phyloP scores from a whole-genome alignment of 2,113 vertebrate genomes.

The Prolemur simus region DNA sequence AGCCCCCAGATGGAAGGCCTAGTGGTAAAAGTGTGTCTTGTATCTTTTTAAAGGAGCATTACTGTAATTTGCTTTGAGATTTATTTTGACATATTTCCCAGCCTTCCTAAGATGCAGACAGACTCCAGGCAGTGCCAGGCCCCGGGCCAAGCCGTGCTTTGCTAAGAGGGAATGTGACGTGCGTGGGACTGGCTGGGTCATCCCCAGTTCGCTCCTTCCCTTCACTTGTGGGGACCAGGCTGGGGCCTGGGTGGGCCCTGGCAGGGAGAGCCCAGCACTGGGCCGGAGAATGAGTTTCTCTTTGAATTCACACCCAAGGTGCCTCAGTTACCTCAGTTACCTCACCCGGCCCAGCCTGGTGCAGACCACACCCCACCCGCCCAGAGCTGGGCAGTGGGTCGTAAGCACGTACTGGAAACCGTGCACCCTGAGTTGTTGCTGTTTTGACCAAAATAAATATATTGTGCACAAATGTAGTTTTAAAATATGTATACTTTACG shows the following conservation, averaged over 20 bases:
- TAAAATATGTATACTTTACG: neutral
- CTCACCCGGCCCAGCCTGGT: rapidly evolving
- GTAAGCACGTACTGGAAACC: rapidly evolving
- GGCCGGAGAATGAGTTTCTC: neutral
- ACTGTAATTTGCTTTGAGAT: neutral
- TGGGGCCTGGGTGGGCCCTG: neutral
- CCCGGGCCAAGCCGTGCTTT: rapidly evolving
- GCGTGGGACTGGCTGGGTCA: rapidly evolving
- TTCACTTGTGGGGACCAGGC: neutral
- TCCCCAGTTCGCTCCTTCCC: neutral
- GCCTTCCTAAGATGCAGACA: neutral
- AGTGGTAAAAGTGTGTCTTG: rapidly evolving
- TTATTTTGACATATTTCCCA: neutral
- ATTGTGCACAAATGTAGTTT: neutral
- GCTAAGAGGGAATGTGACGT: rapidly evolving
- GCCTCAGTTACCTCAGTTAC: no score
- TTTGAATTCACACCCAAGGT: rapidly evolving
- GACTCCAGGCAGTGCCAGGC: neutral
- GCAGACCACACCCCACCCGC: rapidly evolving
- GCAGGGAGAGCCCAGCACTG: rapidly evolving
- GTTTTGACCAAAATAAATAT: neutral
- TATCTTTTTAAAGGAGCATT: neutral
- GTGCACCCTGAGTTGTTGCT: no score
- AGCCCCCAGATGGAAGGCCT: neutral
- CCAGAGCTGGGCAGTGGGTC: rapidly evolving